Evolutionary conservation across 2,797 vertebrate species (phyloP).

Genomic region (Choloepus didactylus): DNA sequence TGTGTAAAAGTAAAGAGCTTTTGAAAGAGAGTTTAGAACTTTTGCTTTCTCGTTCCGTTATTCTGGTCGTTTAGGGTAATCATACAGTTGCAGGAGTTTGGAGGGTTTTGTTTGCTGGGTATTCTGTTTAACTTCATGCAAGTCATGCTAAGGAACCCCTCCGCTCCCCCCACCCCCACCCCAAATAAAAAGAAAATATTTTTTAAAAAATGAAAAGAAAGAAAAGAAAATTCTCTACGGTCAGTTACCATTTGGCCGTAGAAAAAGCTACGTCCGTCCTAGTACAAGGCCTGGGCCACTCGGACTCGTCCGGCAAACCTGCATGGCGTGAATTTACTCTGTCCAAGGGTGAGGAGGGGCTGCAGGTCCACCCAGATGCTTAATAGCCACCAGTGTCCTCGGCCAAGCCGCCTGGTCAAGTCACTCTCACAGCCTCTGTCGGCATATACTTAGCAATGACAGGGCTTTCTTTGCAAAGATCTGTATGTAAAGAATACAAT

Average conservation of each 20-base stretch:
- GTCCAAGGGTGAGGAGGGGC: slow-evolving; percentile 90
- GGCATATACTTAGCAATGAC: slow-evolving; percentile 94
- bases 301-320: slow-evolving; percentile 90
- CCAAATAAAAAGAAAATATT: slow-evolving; percentile 80
- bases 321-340: slow-evolving; percentile 90
- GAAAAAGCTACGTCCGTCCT: slow-evolving; percentile 91
- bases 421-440: slow-evolving; percentile 93
- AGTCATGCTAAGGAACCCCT: slow-evolving; percentile 95
- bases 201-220: slow-evolving; percentile 82
- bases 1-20: slow-evolving; percentile 95
- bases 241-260: slow-evolving; percentile 92
- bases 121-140: slow-evolving; percentile 94
- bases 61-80: slow-evolving; percentile 87
- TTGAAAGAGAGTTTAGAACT: slow-evolving; percentile 92
- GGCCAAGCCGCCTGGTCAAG: slow-evolving; percentile 91
- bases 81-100: slow-evolving; percentile 90
- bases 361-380: slow-evolving; percentile 91
- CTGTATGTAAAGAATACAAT: slow-evolving; percentile 94
- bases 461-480: slow-evolving; percentile 94
- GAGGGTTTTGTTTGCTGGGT: slow-evolving; percentile 85
- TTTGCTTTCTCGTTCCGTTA: slow-evolving; percentile 88
- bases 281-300: slow-evolving; percentile 88
- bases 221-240: slow-evolving; percentile 88
- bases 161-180: slow-evolving; percentile 65
- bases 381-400: slow-evolving; percentile 91